A percentile compares a stretch with the other conserved stretches of the same genome.
These are phyloP conservation scores for Otus sunia DNA, from an alignment of 2,113 vertebrate genomes.

Conservation along the genomic window DNA sequence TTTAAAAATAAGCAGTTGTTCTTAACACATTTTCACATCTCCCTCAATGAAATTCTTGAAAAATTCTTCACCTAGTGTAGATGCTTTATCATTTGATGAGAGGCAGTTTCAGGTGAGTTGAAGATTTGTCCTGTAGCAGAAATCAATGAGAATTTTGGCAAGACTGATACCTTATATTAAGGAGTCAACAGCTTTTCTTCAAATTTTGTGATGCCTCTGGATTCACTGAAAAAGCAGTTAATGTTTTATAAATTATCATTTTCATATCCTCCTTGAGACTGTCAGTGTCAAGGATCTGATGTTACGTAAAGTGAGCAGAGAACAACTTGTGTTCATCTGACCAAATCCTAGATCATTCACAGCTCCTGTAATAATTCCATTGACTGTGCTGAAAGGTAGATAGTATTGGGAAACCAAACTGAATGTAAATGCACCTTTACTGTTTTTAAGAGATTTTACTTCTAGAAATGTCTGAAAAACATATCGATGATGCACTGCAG, in stretches of 20 bases:
- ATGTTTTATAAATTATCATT: not conserved
- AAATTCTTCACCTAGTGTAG: not conserved
- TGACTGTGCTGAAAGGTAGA: not conserved
- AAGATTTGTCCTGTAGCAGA: not conserved
- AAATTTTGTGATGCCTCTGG: not conserved
- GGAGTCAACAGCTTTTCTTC: not conserved
- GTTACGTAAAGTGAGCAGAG: not conserved
- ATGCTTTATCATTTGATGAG: not conserved
- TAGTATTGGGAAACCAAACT: not conserved
- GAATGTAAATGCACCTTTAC: not conserved
- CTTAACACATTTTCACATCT: not conserved
- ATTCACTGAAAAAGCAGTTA: not conserved
- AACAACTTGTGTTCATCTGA: not conserved
- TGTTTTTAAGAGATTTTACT: not conserved
- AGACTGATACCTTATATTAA: not conserved
- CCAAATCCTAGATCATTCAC: not conserved
- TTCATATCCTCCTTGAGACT: not conserved
- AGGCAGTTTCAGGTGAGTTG: not conserved
- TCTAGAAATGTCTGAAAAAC: not conserved
- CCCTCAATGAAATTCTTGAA: not conserved
- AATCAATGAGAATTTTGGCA: not conserved
- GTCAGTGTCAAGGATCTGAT: accelerated
- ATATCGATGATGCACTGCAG: not conserved
- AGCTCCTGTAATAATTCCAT: not conserved
- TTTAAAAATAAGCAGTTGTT: not conserved